Percentiles rank a stretch among this genome's conserved stretches.
Conservation (phyloP, 2,113 vertebrate genomes). For the Lathamus discolor region DNA sequence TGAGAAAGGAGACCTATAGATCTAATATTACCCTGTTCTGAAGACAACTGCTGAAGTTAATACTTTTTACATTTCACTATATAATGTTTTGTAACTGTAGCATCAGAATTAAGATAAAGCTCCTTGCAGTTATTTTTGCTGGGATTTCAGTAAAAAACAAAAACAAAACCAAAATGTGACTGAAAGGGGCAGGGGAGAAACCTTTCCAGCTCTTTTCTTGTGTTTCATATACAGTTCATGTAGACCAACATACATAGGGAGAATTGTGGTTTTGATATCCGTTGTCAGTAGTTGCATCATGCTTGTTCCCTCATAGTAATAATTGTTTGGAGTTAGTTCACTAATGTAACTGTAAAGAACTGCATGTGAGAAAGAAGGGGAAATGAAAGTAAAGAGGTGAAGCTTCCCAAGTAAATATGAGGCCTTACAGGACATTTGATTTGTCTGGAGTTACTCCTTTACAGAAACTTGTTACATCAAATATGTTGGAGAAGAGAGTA, state of each 20-base stretch:
- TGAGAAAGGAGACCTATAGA: accelerated
- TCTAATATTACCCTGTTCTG: neutral
- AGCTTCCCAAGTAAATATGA: neutral
- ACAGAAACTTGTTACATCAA: neutral
- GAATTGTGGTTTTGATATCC: neutral
- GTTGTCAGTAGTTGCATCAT: neutral
- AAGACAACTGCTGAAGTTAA: neutral
- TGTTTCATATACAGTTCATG: neutral
- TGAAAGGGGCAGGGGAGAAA: too few relatives aligned
- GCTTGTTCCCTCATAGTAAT: neutral
- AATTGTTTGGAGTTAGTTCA: neutral
- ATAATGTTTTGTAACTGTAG: neutral
- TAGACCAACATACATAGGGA: neutral
- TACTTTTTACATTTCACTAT: neutral
- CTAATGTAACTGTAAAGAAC: neutral
- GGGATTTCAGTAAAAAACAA: neutral
- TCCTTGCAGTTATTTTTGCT: neutral
- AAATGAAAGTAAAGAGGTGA: neutral
- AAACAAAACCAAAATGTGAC: neutral
- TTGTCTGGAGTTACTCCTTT: neutral
- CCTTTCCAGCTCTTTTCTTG: too few relatives aligned
- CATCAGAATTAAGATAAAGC: neutral
- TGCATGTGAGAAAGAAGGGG: neutral
- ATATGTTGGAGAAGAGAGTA: neutral
- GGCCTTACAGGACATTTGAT: neutral